These are phyloP conservation scores for Planiliza haematocheilus DNA, from an alignment of 2,113 vertebrate genomes.

Conservation along the genomic window DNA sequence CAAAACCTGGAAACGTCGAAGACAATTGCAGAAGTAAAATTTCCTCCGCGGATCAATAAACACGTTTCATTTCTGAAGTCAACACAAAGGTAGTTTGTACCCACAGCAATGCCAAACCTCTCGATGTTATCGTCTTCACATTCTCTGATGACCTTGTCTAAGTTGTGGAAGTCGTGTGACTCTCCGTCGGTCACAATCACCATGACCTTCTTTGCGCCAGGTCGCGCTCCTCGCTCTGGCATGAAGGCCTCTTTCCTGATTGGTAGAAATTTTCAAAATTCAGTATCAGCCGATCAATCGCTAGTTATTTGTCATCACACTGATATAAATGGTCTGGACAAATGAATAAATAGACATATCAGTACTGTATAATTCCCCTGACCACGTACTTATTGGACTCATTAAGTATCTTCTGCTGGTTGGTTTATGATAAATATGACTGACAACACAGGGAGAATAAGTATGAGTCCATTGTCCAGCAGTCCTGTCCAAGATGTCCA, in stretches of 20 bases:
- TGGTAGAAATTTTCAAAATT: neutral
- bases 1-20: constrained; percentile 86
- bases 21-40: neutral
- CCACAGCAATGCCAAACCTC: constrained; percentile 94
- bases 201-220: constrained; percentile 95
- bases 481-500: neutral
- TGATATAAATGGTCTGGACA: neutral
- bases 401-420: neutral
- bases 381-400: neutral
- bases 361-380: neutral
- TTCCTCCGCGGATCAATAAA: no score
- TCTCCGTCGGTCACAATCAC: constrained; percentile 97
- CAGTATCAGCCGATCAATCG: neutral
- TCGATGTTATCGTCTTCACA: constrained; percentile 90
- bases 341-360: neutral
- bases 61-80: neutral
- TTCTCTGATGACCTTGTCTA: constrained; percentile 83
- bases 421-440: neutral
- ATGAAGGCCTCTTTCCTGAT: constrained; percentile 92
- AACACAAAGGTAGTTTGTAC: constrained; percentile 69
- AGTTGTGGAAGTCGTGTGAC: constrained; percentile 89
- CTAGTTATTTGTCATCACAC: no score
- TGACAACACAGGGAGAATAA: neutral
- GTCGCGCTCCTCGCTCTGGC: constrained; percentile 88
- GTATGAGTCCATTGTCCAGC: neutral